Evolutionary conservation across 2,888 invertebrate species (phyloP), one percentile per base, ranked within the genome.

Genomic region (Uropetala carovei): DNA sequence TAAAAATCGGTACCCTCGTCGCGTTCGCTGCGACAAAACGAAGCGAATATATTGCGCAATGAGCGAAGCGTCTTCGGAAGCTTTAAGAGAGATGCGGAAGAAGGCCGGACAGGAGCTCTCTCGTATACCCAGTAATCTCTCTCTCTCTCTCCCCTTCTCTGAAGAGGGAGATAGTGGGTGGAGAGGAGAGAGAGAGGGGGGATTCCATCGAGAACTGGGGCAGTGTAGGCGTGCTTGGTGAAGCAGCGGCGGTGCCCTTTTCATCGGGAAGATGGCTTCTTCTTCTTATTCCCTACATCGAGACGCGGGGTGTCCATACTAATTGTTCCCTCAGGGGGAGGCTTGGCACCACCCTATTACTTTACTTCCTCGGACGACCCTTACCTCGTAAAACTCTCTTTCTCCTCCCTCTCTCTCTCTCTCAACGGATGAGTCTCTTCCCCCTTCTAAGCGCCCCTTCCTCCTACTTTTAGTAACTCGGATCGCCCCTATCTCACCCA

Each of bases 401-500:
- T 43, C 43, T 43, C 43, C 5, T 5, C 43, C 3, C 43, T 43
- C 43, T 14, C 13, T 7, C 43, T 14, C 13, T 7, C 64, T 10
- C 7, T n/a, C 64, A n/a, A 64, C 16, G 22, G 75, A 75, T 75
- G 75, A n/a, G n/a, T 75, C 13, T 11, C n/a, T n/a, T n/a, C n/a
- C n/a, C n/a, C n/a, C n/a, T n/a, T n/a, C n/a, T n/a, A n/a, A n/a
- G n/a, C n/a, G n/a, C 27, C 27, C 4, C 1, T 68, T 68, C 68
- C 68, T 43, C 43, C 43, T 43, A 43, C 43, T 43, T 43, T 43
- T 43, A 68, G 64, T 64, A 64, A 68, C 68, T 18, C 68, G 75
- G 75, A 75, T 75, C 75, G 75, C 75, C 75, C 75, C 75, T 75
- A 75, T 75, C 75, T 75, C 75, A 75, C 27, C 27, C 75, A 75